phyloP scores from a whole-genome alignment of 2,113 vertebrate species.

The Puma concolor region DNA sequence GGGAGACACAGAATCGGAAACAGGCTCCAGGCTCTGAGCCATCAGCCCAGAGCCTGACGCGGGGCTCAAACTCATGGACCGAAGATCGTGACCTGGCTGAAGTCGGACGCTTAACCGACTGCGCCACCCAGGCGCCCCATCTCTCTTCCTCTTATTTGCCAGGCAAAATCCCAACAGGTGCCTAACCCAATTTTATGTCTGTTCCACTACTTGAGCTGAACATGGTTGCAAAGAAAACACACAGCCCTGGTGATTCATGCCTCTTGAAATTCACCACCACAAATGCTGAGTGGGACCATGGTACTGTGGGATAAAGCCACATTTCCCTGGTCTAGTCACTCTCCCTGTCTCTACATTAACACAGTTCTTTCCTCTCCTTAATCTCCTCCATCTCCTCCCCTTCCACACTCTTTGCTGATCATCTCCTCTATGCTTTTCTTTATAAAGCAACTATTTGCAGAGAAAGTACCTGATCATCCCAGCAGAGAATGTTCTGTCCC shows the following conservation, averaged over 20 bases:
- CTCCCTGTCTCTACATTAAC: neutral
- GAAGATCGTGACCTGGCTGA: too few species aligned
- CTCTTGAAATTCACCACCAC: neutral
- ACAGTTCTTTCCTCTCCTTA: neutral
- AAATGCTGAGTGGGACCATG: neutral
- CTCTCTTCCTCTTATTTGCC: neutral
- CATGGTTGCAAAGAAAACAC: neutral
- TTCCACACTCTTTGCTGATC: neutral
- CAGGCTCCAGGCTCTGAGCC: too few species aligned
- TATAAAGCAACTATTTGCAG: neutral
- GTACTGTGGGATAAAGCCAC: neutral
- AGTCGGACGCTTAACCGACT: too few species aligned
- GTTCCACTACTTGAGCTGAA: neutral
- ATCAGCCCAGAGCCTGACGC: too few species aligned
- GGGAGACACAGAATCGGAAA: too few species aligned
- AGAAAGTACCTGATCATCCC: neutral
- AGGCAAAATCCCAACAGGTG: neutral
- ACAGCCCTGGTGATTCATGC: neutral
- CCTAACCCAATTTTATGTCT: neutral
- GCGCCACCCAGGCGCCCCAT: too few species aligned
- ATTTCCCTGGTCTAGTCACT: neutral
- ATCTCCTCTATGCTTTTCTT: neutral
- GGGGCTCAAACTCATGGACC: too few species aligned
- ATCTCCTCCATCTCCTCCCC: neutral
- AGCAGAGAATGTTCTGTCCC: neutral